Conservation (phyloP, 2,113 vertebrate genomes). For the Gymnarchus niloticus region DNA sequence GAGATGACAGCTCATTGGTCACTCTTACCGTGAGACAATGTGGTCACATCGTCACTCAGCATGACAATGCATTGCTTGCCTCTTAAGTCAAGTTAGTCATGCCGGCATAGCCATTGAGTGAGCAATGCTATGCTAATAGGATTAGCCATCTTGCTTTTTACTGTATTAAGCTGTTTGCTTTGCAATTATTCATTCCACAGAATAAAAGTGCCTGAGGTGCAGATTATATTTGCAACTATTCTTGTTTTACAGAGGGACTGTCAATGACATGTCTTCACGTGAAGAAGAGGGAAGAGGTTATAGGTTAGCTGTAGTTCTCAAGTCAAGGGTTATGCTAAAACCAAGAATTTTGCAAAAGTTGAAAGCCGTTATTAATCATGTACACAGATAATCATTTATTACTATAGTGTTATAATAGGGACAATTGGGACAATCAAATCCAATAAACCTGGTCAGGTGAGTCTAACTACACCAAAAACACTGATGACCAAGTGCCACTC, state of each 20-base stretch:
- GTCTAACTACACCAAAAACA: neutral
- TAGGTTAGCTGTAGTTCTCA: neutral
- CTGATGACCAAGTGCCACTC: neutral
- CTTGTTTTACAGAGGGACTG: neutral
- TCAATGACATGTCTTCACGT: neutral
- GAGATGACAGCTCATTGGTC: neutral
- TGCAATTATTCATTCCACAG: neutral
- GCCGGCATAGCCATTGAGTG: neutral
- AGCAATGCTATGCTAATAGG: neutral
- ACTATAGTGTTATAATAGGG: neutral
- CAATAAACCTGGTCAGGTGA: neutral
- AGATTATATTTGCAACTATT: neutral
- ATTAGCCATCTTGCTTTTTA: neutral
- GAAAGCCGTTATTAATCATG: too few species aligned
- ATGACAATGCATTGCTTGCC: neutral
- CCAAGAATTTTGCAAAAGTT: too few species aligned
- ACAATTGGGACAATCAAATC: neutral
- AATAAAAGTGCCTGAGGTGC: neutral
- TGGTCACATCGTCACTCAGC: neutral
- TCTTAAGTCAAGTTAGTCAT: neutral
- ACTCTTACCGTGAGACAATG: neutral
- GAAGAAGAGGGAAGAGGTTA: neutral
- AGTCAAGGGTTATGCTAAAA: neutral
- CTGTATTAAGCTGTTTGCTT: neutral
- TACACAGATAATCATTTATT: too few species aligned